Conservation (phyloP, 2,797 vertebrate species). For the Gila robusta region DNA sequence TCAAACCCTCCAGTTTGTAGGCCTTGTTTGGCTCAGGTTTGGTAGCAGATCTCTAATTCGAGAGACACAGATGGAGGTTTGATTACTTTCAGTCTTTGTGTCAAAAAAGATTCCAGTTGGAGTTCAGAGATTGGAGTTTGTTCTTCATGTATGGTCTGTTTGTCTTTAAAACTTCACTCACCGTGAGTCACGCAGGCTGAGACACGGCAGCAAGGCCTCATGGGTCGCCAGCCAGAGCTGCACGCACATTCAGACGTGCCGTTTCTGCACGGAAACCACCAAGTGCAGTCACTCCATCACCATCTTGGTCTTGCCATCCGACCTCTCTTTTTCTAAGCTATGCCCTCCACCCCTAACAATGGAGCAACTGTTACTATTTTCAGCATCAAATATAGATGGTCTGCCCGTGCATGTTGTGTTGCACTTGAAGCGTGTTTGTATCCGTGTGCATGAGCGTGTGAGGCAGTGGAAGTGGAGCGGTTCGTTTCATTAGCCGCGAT, state of each 20-base stretch:
- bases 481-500: slow-evolving; percentile 60
- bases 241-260: slow-evolving; percentile 35
- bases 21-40: neutral
- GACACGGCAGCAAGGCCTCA: slow-evolving; percentile 39
- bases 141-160: neutral
- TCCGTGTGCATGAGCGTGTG: slow-evolving; percentile 33
- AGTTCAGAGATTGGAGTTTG: slow-evolving; percentile 26
- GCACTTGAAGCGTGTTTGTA: slow-evolving; percentile 25
- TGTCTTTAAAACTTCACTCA: slow-evolving; percentile 28
- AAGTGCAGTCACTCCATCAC: neutral
- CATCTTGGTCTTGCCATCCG: neutral
- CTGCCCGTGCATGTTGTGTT: slow-evolving; percentile 33
- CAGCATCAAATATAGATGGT: slow-evolving; percentile 66
- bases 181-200: slow-evolving; percentile 46
- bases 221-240: slow-evolving; percentile 15
- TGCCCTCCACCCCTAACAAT: neutral
- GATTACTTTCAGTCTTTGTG: neutral
- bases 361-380: slow-evolving; percentile 46
- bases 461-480: slow-evolving; percentile 43
- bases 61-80: neutral
- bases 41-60: neutral
- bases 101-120: slow-evolving; percentile 1
- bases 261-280: slow-evolving; percentile 35
- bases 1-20: neutral
- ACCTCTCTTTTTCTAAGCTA: neutral